Conservation (phyloP, 1,140 invertebrate species). For the Tribolium castaneum region DNA sequence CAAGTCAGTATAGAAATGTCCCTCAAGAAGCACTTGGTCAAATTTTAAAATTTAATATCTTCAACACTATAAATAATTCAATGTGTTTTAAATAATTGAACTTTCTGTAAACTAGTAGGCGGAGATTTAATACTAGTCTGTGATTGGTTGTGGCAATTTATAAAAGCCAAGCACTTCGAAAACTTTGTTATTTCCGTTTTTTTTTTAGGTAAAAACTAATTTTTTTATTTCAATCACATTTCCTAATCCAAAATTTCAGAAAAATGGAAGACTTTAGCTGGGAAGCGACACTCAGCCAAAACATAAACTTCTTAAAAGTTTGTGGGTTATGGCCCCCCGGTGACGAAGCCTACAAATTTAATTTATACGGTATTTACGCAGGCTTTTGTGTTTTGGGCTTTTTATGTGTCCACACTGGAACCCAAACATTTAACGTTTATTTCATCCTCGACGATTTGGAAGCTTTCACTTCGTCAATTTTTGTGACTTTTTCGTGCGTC, state of each 20-base stretch:
- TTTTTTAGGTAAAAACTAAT: too few relatives aligned
- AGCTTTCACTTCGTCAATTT: not conserved
- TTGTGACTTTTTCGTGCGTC: not conserved
- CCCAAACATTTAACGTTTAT: constrained; percentile 7
- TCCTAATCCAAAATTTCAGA: not conserved
- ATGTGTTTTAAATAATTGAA: not conserved
- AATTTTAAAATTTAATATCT: not conserved
- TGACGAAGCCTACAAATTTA: not conserved
- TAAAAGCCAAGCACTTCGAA: not conserved
- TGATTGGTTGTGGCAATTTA: not conserved
- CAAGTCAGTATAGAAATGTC: not conserved
- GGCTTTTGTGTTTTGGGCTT: not conserved
- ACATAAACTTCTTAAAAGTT: not conserved
- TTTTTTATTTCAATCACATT: too few relatives aligned
- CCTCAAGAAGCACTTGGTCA: not conserved
- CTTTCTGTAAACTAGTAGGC: not conserved
- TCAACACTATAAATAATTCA: not conserved
- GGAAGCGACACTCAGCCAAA: not conserved
- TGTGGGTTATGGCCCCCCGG: constrained; percentile 8
- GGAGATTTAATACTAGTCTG: not conserved
- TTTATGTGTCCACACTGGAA: not conserved
- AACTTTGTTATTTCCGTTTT: not conserved
- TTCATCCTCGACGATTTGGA: constrained; percentile 3
- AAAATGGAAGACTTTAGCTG: constrained; percentile 4
- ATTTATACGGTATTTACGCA: not conserved